Conservation (phyloP, 2,888 invertebrate genomes). For the Cantharis lateralis region DNA sequence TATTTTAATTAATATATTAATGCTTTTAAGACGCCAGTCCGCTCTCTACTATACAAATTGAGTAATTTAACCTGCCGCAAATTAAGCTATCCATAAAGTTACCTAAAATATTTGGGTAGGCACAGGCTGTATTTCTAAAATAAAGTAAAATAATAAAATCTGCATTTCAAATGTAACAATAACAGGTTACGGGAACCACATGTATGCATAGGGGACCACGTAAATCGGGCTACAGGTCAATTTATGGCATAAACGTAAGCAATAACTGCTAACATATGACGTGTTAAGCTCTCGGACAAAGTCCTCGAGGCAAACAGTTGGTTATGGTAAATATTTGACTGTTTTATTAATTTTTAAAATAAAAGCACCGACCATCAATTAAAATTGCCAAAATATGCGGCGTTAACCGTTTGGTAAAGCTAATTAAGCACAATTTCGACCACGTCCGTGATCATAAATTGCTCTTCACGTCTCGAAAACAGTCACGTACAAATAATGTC, state of each 20-base stretch:
- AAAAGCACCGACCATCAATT: not conserved
- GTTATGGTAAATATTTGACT: not conserved
- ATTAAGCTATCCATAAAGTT: no score
- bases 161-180: not conserved
- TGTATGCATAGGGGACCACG: not conserved
- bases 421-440: not conserved
- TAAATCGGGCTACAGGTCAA: not conserved
- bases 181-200: not conserved
- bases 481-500: not conserved
- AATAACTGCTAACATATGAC: not conserved
- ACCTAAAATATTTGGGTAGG: no score
- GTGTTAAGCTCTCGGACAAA: not conserved
- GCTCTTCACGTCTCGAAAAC: not conserved
- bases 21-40: no score
- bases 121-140: no score
- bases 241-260: not conserved
- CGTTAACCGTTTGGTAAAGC: not conserved
- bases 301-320: not conserved
- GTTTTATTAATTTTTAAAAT: not conserved
- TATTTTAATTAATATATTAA: no score
- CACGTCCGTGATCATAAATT: not conserved
- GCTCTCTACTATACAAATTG: no score
- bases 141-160: not conserved
- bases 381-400: not conserved
- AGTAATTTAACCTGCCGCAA: no score